These are phyloP conservation scores for Cyphomyrmex costatus DNA, from an alignment of 1,140 invertebrate species.

Conservation along the genomic window DNA sequence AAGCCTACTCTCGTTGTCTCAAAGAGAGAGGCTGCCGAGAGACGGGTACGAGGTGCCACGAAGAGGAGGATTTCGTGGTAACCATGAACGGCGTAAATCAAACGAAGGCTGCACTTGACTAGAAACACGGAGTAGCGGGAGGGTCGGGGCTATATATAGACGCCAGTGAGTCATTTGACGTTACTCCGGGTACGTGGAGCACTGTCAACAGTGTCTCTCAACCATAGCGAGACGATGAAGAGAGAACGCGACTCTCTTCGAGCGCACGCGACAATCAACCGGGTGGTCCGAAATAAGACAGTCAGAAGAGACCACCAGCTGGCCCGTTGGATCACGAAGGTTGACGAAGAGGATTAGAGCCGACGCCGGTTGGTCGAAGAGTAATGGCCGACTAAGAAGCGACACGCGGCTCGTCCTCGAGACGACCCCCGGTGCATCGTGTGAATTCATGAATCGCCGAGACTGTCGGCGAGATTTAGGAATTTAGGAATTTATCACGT, in stretches of 20 bases:
- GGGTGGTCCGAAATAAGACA: conserved; percentile 67
- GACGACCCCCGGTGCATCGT: conserved; percentile 10
- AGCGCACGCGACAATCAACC: conserved; percentile 52
- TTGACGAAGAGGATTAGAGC: conserved; percentile 51
- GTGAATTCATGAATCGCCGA: conserved; percentile 18
- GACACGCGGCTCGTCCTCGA: conserved; percentile 38
- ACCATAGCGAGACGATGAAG: conserved; percentile 54
- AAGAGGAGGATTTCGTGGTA: conserved; percentile 78
- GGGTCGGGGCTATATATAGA: conserved; percentile 79
- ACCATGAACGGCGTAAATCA: conserved; percentile 81
- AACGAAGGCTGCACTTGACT: conserved; percentile 82
- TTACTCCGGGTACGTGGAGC: conserved; percentile 72
- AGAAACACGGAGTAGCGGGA: conserved; percentile 81
- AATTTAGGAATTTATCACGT: conserved; percentile 58
- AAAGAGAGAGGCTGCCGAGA: conserved; percentile 44
- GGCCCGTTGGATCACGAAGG: conserved; percentile 41
- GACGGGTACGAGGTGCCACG: conserved; percentile 62
- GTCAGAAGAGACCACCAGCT: conserved; percentile 43
- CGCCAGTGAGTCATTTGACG: conserved; percentile 80
- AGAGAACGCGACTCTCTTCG: conserved; percentile 31
- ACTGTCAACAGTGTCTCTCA: conserved; percentile 82
- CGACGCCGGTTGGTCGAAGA: conserved; percentile 35
- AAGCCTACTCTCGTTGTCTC: conserved; percentile 38
- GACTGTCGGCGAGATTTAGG: conserved; percentile 35
- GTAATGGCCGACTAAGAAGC: conserved; percentile 35